These are phyloP conservation scores for Barypeithes pellucidus DNA, from an alignment of 2,888 invertebrate genomes.

Conservation along the genomic window DNA sequence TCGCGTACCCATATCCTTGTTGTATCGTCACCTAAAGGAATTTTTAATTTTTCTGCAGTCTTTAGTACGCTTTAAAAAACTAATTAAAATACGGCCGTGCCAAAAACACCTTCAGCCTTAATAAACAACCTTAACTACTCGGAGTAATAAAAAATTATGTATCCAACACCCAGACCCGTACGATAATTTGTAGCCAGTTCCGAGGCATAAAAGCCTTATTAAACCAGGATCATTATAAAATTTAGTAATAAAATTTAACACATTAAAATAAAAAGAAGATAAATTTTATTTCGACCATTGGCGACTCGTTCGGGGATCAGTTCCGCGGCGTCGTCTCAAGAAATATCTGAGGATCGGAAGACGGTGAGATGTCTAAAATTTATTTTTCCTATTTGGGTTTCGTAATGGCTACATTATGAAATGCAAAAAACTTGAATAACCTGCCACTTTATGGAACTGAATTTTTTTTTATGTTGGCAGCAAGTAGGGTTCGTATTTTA, in stretches of 20 bases:
- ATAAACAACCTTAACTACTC: slow-evolving; percentile 21
- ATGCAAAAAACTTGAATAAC: too few relatives aligned
- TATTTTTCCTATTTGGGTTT: too few relatives aligned
- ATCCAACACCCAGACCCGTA: slow-evolving; percentile 36
- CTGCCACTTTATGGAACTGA: too few relatives aligned
- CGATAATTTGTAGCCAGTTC: slow-evolving; percentile 51
- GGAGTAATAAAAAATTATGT: slow-evolving; percentile 42
- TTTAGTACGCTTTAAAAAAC: neutral
- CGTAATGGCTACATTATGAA: too few relatives aligned
- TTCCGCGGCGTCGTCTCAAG: too few relatives aligned
- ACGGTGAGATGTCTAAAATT: too few relatives aligned
- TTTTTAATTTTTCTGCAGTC: neutral
- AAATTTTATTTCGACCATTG: slow-evolving; percentile 65
- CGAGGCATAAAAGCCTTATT: slow-evolving; percentile 68
- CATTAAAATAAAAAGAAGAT: slow-evolving; percentile 73
- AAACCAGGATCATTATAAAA: slow-evolving; percentile 71
- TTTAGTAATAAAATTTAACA: slow-evolving; percentile 72
- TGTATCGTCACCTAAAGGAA: neutral
- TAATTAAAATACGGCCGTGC: slow-evolving; percentile 4
- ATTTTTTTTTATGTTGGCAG: too few relatives aligned
- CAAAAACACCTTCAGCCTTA: slow-evolving; percentile 12
- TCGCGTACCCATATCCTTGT: too few relatives aligned
- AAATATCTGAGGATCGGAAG: too few relatives aligned
- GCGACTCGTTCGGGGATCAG: too few relatives aligned
- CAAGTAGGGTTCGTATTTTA: too few relatives aligned